These are phyloP conservation scores for Pilophorus perplexus DNA, from an alignment of 2,888 invertebrate genomes.

Conservation along the genomic window DNA sequence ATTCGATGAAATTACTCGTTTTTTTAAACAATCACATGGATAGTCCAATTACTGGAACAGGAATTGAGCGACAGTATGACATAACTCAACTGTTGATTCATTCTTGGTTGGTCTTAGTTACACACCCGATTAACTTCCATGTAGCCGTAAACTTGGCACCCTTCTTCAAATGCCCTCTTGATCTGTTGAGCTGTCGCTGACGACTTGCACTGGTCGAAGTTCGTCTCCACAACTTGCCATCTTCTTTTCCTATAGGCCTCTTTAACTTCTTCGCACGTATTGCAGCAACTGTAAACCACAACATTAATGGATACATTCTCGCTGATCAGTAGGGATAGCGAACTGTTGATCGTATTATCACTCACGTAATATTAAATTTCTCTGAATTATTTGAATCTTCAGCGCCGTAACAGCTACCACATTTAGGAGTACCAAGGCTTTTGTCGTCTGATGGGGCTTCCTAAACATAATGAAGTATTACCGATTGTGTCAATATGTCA, in stretches of 20 bases:
- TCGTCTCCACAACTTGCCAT: constrained; percentile 80
- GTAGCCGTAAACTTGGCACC: constrained; percentile 92
- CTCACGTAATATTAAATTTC: constrained; percentile 51
- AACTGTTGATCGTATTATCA: too few species aligned
- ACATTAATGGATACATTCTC: too few species aligned
- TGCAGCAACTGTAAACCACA: constrained; percentile 75
- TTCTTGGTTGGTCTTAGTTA: too few species aligned
- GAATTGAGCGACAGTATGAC: too few species aligned
- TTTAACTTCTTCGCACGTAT: constrained; percentile 92
- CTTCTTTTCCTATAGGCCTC: constrained; percentile 84
- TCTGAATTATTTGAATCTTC: constrained; percentile 53
- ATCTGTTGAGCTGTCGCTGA: constrained; percentile 72
- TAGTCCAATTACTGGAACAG: too few species aligned
- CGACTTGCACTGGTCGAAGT: constrained; percentile 87
- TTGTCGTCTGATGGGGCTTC: constrained; percentile 4
- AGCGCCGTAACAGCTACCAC: constrained; percentile 97
- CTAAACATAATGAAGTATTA: constrained; percentile 6
- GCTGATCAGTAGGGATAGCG: too few species aligned
- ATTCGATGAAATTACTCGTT: too few species aligned
- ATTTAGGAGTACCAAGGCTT: constrained; percentile 54
- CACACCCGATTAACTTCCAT: constrained; percentile 88
- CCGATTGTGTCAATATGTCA: too few species aligned
- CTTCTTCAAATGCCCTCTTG: constrained; percentile 82
- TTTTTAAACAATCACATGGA: too few species aligned
- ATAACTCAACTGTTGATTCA: too few species aligned